phyloP scores from a whole-genome alignment of 2,797 vertebrate genomes.

The Acipenser ruthenus region DNA sequence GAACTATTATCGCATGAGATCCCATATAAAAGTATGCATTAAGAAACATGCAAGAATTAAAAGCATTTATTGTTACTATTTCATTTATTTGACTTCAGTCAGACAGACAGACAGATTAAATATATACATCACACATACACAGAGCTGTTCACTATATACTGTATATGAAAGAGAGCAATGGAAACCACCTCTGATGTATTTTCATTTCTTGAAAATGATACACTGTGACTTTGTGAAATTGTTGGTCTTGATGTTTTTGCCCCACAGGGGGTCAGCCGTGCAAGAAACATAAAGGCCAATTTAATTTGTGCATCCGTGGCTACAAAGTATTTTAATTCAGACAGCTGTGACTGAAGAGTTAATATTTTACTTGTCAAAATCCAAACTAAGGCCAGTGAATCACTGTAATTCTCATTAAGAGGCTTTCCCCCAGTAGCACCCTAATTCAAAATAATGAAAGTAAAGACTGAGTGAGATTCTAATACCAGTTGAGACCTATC shows the following conservation, averaged over 20 bases:
- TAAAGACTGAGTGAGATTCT: constrained; percentile 98
- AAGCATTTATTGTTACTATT: too few species aligned
- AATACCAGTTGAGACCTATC: constrained; percentile 99
- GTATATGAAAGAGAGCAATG: background rate
- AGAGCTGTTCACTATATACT: background rate
- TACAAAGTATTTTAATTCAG: constrained; percentile 99
- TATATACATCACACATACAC: background rate
- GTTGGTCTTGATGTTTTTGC: constrained; percentile 69
- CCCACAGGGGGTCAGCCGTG: constrained; percentile 98
- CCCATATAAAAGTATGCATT: too few species aligned
- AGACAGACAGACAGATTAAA: too few species aligned
- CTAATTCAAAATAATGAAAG: constrained; percentile 99
- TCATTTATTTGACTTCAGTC: constrained; percentile 2
- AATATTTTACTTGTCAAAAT: constrained; percentile 99
- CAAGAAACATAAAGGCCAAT: constrained; percentile 99
- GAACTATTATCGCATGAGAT: background rate
- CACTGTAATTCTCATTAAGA: constrained; percentile 99
- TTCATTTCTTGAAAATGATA: constrained; percentile 56
- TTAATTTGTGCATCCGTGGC: constrained; percentile 99
- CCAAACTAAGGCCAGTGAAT: constrained; percentile 97
- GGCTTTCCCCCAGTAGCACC: constrained; percentile 98
- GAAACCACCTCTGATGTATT: constrained; percentile 46
- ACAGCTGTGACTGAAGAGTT: constrained; percentile 99
- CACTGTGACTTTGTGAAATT: constrained; percentile 59
- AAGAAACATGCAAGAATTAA: too few species aligned